phyloP scores from a whole-genome alignment of 2,797 vertebrate genomes.

The Pangasius mekongensis region DNA sequence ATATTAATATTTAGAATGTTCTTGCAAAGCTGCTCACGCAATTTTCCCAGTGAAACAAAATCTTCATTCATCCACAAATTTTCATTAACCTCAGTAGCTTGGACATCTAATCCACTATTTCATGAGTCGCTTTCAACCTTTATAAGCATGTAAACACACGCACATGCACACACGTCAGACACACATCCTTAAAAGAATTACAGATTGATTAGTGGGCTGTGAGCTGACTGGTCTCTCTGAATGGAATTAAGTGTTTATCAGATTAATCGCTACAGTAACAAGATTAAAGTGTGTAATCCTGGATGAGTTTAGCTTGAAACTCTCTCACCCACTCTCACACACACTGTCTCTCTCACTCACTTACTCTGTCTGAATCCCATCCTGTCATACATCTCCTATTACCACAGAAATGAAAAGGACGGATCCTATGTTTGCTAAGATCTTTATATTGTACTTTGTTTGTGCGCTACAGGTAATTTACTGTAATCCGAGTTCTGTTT shows the following conservation, averaged over 20 bases:
- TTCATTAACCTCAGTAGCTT: background rate
- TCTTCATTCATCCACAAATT: background rate
- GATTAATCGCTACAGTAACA: constrained; percentile 45
- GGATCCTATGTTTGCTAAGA: background rate
- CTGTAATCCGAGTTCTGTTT: constrained; percentile 5
- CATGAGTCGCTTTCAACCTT: background rate
- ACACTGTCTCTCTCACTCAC: background rate
- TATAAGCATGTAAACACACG: background rate
- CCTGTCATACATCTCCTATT: constrained; percentile 20
- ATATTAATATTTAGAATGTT: background rate
- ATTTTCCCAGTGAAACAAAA: background rate
- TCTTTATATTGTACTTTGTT: background rate
- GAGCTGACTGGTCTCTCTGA: constrained; percentile 35
- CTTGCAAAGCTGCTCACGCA: background rate
- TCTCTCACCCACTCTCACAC: background rate
- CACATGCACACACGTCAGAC: background rate
- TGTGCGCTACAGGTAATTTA: constrained; percentile 14
- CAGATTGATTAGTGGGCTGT: constrained; percentile 35
- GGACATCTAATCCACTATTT: background rate
- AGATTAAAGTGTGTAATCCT: constrained; percentile 50
- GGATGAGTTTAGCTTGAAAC: constrained; percentile 23
- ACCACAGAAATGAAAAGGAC: constrained; percentile 11
- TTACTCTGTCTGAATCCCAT: constrained; percentile 5
- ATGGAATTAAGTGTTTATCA: constrained; percentile 44
- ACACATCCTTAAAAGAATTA: constrained; percentile 30